These are phyloP conservation scores for Branchinecta sandiegonensis DNA, from an alignment of 2,888 invertebrate genomes.

Conservation along the genomic window DNA sequence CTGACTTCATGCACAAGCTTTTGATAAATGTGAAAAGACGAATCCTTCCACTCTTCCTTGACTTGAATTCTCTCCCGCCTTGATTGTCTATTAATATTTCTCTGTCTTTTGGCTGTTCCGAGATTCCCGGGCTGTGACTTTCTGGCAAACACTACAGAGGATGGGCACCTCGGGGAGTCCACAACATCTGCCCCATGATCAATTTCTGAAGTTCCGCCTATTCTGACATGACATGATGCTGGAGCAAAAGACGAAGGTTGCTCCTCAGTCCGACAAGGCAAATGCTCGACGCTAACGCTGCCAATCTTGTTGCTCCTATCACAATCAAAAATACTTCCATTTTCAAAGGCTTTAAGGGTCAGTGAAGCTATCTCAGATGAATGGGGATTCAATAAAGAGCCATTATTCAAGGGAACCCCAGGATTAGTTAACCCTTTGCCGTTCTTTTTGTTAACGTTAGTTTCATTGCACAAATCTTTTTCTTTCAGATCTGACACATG, in stretches of 20 bases:
- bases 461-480: neutral
- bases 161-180: constrained; percentile 5
- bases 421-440: neutral
- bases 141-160: neutral
- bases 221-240: neutral
- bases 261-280: no score
- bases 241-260: no score
- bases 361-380: neutral
- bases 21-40: neutral
- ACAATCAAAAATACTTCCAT: neutral
- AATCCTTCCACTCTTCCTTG: neutral
- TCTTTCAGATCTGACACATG: neutral
- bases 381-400: neutral
- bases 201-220: neutral
- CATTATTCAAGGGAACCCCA: no score
- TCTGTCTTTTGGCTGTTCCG: neutral
- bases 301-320: no score
- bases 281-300: no score
- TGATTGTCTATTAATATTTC: neutral
- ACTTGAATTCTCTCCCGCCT: neutral
- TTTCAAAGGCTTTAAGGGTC: constrained; percentile 12
- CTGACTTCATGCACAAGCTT: constrained; percentile 13
- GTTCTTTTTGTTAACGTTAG: neutral
- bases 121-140: neutral
- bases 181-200: neutral